Conservation (phyloP, 2,888 invertebrate genomes). For the Operophtera brumata region DNA sequence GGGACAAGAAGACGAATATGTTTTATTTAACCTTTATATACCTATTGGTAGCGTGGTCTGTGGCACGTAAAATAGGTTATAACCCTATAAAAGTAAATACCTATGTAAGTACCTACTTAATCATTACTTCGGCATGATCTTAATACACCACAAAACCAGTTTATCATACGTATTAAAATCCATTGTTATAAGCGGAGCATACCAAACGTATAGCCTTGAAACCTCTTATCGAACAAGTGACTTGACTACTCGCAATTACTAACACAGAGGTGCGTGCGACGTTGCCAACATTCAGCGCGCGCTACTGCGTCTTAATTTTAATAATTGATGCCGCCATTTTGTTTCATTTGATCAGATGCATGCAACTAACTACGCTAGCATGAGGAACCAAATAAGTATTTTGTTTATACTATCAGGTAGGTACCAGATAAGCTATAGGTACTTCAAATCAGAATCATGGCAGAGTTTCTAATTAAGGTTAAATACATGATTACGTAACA, state of each 20-base stretch:
- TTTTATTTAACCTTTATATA: too few species aligned
- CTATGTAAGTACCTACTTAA: too few species aligned
- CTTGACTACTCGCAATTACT: constrained; percentile 60
- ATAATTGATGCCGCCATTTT: constrained; percentile 67
- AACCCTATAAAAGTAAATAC: constrained; percentile 6
- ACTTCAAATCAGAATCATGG: background rate
- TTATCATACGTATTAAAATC: constrained; percentile 55
- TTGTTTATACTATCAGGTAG: background rate
- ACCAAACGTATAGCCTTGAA: constrained; percentile 73
- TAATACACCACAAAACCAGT: constrained; percentile 44
- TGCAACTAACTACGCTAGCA: background rate
- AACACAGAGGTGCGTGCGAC: constrained; percentile 63
- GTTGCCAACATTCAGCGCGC: constrained; percentile 70
- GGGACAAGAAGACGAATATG: constrained; percentile 12
- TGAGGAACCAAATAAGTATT: background rate
- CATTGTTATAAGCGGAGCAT: constrained; percentile 66
- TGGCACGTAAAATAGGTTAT: constrained; percentile 10
- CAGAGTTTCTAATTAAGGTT: too few species aligned
- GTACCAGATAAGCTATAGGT: constrained; percentile 1
- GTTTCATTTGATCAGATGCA: constrained; percentile 59
- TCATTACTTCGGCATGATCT: constrained; percentile 41
- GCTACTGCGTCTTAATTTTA: constrained; percentile 74
- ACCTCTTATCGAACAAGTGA: constrained; percentile 76
- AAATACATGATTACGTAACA: constrained; percentile 24
- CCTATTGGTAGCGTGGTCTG: background rate